phyloP scores from a whole-genome alignment of 1,140 invertebrate species.

The Drosophila pseudoobscura region DNA sequence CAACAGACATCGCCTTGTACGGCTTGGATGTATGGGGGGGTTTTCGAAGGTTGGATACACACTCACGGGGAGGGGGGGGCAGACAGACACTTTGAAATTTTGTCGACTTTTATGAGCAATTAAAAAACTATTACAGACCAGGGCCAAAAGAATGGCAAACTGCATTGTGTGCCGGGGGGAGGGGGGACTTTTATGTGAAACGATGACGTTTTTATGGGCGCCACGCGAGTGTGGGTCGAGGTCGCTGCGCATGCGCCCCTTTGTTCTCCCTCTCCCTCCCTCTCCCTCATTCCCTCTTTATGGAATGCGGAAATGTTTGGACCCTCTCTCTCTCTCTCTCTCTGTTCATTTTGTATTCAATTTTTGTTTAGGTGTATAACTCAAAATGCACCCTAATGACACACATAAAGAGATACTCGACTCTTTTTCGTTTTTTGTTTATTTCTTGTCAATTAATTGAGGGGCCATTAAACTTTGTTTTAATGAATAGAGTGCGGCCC shows the following conservation, averaged over 20 bases:
- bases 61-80: background rate
- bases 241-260: constrained; percentile 35
- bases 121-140: constrained; percentile 68
- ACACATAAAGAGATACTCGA: constrained; percentile 35
- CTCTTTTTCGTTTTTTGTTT: constrained; percentile 1
- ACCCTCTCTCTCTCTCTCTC: constrained; percentile 12
- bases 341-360: constrained; percentile 17
- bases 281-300: background rate
- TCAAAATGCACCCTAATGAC: constrained; percentile 54
- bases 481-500: constrained; percentile 23
- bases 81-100: constrained; percentile 23
- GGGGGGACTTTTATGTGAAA: constrained; percentile 43
- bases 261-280: background rate
- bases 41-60: background rate
- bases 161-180: constrained; percentile 46
- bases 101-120: constrained; percentile 67
- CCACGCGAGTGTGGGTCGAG: constrained; percentile 57
- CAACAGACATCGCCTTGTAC: constrained; percentile 52
- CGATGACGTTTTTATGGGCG: constrained; percentile 73
- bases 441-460: constrained; percentile 45
- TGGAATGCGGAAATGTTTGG: constrained; percentile 68
- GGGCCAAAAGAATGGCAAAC: constrained; percentile 30
- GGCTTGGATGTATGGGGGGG: background rate
- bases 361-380: constrained; percentile 30
- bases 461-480: constrained; percentile 53